Conservation (phyloP, 2,113 vertebrate genomes). For the Calypte anna region DNA sequence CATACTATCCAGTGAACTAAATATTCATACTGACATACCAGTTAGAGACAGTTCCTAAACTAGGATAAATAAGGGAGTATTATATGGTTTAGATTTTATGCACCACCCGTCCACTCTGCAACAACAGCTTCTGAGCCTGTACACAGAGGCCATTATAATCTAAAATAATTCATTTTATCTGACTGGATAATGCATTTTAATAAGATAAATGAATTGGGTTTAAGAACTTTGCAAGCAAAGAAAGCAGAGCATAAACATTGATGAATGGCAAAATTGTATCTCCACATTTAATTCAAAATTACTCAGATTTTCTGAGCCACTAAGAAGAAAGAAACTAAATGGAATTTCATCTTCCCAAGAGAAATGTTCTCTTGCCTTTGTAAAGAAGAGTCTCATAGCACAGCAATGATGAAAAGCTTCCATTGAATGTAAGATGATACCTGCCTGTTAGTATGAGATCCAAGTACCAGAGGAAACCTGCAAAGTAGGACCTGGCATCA, state of each 20-base stretch:
- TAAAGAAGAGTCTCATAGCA: background rate
- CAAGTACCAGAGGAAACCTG: background rate
- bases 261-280: background rate
- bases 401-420: background rate
- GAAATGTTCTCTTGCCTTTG: background rate
- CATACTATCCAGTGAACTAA: background rate
- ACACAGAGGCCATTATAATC: background rate
- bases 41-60: background rate
- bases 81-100: background rate
- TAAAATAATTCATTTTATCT: background rate
- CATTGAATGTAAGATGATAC: rapidly evolving
- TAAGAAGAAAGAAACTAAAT: background rate
- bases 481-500: background rate
- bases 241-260: background rate
- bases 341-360: background rate
- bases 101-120: background rate
- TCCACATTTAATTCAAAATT: background rate
- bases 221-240: background rate
- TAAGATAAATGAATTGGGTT: background rate
- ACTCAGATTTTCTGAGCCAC: background rate
- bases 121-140: background rate
- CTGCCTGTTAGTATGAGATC: background rate
- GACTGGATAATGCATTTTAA: background rate
- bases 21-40: background rate
- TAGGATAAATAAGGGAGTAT: background rate